Conservation (phyloP, 2,113 vertebrate genomes). For the Ceyx cyanopectus region DNA sequence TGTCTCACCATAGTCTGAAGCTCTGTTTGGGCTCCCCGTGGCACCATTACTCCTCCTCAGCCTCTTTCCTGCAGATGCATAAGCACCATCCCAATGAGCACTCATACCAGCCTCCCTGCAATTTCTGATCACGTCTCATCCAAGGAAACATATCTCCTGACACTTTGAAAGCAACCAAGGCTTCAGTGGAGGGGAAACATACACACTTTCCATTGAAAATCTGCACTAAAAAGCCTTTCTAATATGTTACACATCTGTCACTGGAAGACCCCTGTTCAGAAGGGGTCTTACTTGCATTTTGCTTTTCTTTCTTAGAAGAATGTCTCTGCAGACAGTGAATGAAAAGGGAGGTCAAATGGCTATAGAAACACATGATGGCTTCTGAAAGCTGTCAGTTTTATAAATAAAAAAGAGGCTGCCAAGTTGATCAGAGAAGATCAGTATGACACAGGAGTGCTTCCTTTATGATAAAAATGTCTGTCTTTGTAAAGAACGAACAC, state of each 20-base stretch:
- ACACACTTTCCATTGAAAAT: neutral
- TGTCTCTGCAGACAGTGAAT: neutral
- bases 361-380: neutral
- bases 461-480: neutral
- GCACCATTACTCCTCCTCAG: neutral
- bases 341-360: neutral
- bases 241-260: neutral
- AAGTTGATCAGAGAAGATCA: slow-evolving; percentile 3
- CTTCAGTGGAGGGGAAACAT: neutral
- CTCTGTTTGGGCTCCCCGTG: neutral
- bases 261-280: neutral
- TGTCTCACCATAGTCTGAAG: neutral
- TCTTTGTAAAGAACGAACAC: neutral
- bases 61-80: neutral
- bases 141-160: neutral
- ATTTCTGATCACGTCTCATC: neutral
- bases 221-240: neutral
- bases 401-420: neutral
- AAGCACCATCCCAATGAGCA: neutral
- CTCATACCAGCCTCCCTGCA: neutral
- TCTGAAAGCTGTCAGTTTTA: slow-evolving; percentile 33
- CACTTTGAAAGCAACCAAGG: neutral
- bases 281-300: neutral
- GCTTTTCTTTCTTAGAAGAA: neutral
- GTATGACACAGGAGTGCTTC: neutral